Conservation (phyloP, 2,888 invertebrate species). For the Lithosia quadra region DNA sequence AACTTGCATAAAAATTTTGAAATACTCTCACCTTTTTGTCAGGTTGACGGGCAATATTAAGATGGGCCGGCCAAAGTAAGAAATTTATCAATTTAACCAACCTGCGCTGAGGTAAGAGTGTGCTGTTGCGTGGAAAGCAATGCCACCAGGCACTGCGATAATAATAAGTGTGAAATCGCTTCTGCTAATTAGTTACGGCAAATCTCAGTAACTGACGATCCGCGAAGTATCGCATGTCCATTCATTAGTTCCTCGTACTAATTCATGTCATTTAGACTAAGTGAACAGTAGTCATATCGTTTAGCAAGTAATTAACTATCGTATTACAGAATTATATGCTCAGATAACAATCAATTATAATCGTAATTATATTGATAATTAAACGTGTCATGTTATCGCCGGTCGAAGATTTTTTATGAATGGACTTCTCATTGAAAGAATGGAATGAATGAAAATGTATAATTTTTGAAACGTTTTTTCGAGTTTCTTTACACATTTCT, state of each 20-base stretch:
- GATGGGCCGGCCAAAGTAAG: too few relatives aligned
- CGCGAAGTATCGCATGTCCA: constrained; percentile 43
- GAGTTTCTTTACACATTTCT: too few relatives aligned
- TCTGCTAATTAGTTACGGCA: constrained; percentile 18
- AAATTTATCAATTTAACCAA: too few relatives aligned
- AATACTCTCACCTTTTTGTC: too few relatives aligned
- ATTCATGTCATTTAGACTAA: constrained; percentile 22
- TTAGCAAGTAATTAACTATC: neutral
- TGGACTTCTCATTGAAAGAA: neutral
- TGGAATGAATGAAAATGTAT: neutral
- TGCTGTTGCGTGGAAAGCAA: too few relatives aligned
- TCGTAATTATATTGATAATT: neutral
- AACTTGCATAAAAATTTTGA: too few relatives aligned
- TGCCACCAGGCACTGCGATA: too few relatives aligned
- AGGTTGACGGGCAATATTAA: too few relatives aligned
- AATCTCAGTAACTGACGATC: constrained; percentile 18
- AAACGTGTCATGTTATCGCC: neutral
- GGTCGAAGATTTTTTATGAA: neutral
- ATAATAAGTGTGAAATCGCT: neutral
- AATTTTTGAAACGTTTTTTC: too few relatives aligned
- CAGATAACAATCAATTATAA: neutral
- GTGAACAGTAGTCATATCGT: constrained; percentile 7
- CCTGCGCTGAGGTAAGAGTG: too few relatives aligned
- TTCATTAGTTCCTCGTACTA: constrained; percentile 43
- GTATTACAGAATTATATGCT: neutral